phyloP scores from a whole-genome alignment of 92 coral and sea anemone species.

The Chrysogorgia sp. region DNA sequence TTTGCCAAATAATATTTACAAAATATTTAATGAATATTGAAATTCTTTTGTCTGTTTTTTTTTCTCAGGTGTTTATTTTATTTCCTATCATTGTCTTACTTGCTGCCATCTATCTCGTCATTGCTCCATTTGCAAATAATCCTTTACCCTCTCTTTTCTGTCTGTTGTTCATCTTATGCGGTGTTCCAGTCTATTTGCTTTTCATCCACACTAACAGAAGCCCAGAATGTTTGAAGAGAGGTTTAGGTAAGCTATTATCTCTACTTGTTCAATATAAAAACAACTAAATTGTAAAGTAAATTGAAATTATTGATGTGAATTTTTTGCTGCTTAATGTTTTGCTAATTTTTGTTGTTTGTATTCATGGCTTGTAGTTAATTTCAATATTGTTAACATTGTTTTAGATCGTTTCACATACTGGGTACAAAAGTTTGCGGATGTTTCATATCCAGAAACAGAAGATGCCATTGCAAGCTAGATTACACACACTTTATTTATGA shows the following conservation, averaged over 20 bases:
- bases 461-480: slow-evolving; percentile 45
- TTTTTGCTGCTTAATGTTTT: no score
- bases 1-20: neutral
- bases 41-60: neutral
- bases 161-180: slow-evolving; percentile 82
- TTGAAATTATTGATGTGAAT: no score
- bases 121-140: slow-evolving; percentile 89
- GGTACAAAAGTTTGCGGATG: slow-evolving; percentile 74
- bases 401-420: slow-evolving; percentile 71
- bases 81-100: slow-evolving; percentile 76
- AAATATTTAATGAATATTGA: neutral
- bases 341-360: no score
- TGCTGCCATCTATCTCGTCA: slow-evolving; percentile 77
- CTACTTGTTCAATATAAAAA: no score
- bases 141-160: slow-evolving; percentile 86
- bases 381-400: slow-evolving; percentile 38
- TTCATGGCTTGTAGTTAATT: no score
- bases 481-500: neutral
- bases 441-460: slow-evolving; percentile 81
- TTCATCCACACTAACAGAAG: slow-evolving; percentile 73
- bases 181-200: slow-evolving; percentile 80
- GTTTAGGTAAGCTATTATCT: slow-evolving; percentile 64
- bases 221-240: slow-evolving; percentile 67
- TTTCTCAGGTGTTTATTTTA: slow-evolving; percentile 68
- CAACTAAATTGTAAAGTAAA: no score